A percentile compares a stretch with the other conserved stretches of the same genome.
phyloP scores from a whole-genome alignment of 1,140 invertebrate species.

The Drosophila mauritiana region DNA sequence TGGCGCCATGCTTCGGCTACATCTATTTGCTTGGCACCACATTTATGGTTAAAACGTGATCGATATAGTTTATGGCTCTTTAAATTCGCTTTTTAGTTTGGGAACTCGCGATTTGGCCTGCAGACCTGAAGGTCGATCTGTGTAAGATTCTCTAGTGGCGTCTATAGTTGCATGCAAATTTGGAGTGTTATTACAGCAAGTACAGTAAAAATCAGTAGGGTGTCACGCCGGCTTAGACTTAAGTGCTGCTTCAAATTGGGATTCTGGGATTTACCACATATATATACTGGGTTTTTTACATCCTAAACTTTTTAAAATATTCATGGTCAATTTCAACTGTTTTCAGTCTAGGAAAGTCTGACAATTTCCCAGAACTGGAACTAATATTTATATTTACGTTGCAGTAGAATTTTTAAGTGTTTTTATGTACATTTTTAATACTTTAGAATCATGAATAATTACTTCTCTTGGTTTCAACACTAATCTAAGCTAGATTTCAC shows the following conservation, averaged over 20 bases:
- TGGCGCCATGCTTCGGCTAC: slow-evolving; percentile 22
- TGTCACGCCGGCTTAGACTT: slow-evolving; percentile 1
- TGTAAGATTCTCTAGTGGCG: slow-evolving; percentile 57
- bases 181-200: slow-evolving; percentile 1
- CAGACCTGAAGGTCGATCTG: slow-evolving; percentile 44
- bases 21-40: slow-evolving; percentile 25
- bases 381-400: no score
- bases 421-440: no score
- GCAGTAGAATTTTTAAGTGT: no score
- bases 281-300: no score
- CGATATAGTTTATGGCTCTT: slow-evolving; percentile 53
- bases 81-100: slow-evolving; percentile 24
- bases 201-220: slow-evolving; percentile 15
- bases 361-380: no score
- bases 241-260: not conserved
- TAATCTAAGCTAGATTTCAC: not conserved
- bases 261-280: not conserved
- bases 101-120: slow-evolving; percentile 27
- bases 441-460: no score
- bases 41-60: slow-evolving; percentile 77
- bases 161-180: slow-evolving; percentile 32
- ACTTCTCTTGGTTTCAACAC: no score
- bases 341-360: no score
- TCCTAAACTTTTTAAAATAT: no score
- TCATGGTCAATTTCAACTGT: no score